Evolutionary conservation across 2,797 vertebrate genomes (phyloP), one percentile per base, ranked within the genome.

Genomic region (Lerista edwardsae): DNA sequence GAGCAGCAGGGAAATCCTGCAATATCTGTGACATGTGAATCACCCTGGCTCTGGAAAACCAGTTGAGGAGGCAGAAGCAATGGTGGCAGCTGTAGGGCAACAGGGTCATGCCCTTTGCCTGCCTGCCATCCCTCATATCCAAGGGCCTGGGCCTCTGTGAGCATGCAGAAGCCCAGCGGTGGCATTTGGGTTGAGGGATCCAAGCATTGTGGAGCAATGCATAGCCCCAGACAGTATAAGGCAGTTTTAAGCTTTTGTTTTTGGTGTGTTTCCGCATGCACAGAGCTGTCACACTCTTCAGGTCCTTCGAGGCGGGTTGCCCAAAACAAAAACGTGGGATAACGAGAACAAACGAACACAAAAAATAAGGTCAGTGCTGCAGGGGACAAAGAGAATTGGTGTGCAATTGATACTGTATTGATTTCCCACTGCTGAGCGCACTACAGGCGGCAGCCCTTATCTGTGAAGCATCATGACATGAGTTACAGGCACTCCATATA

Each of bases 401-500:
- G 59, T 31, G 69, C 41, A 72, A 69, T 75, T 80, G 31, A 55
- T 77, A 64, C 71, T 57, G 41, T 55, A 64, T 72, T 86, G 51
- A 81, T 69, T 68, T 81, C 44, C 84, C 47, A 76, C 75, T 69
- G 2, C 7, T 51, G 65, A 76, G n/a, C 27, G 69, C 31, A 62
- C 23, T 39, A n/a, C 39, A 29, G 29, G 34, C 44, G 12, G 11
- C 31, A 67, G 44, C 64, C 41, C 21, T 41, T 55, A 64, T 44
- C 34, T 73, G 6, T 72, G 36, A 6, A 44, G 3, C 39, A 59
- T 85, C 23, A 76, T 69, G 62, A 29, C 64, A 81, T 69, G 78
- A 81, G 36, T 75, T 81, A 75, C 36, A 85, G 47, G 80, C 14
- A 80, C 47, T 74, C 61, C 36, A 75, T 55, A 39, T 34, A 67